Evolutionary conservation across 2,888 invertebrate genomes (phyloP).

Genomic region (Ennomos fuscantarius): DNA sequence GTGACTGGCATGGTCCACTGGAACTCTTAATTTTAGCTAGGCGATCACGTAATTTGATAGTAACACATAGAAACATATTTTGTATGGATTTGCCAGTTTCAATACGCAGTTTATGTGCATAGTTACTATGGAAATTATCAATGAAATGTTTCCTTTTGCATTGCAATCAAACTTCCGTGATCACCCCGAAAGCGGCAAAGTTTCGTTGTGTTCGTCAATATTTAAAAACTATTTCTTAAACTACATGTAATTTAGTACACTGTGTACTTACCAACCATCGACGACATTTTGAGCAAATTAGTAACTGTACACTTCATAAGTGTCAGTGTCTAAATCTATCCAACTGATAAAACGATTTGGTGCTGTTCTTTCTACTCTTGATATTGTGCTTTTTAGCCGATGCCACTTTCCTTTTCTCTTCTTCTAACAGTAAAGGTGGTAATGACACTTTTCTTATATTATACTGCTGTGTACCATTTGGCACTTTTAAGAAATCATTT

Average conservation of each 20-base stretch:
- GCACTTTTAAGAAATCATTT: conserved; percentile 53
- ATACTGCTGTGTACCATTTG: conserved; percentile 56
- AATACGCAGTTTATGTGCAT: no score
- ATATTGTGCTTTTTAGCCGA: conserved; percentile 66
- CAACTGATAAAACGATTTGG: conserved; percentile 52
- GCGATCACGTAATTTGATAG: no score
- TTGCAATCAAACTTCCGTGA: no score
- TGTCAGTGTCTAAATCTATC: conserved; percentile 52
- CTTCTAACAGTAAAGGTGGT: conserved; percentile 74
- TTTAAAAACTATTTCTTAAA: no score
- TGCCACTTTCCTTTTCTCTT: conserved; percentile 67
- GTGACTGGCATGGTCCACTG: no score
- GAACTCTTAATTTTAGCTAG: no score
- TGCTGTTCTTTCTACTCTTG: conserved; percentile 51
- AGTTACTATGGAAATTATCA: no score
- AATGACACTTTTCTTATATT: conserved; percentile 75
- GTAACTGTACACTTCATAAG: neutral
- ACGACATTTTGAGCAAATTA: neutral
- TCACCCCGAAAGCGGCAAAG: no score
- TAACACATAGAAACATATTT: no score
- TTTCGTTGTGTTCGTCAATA: no score
- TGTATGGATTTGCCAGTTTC: no score
- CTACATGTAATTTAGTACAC: neutral
- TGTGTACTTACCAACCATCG: conserved; percentile 23
- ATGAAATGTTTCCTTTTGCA: no score